A percentile compares a stretch with the other conserved stretches of the same genome.
These are phyloP conservation scores for Cosmorhoe ocellata DNA, from an alignment of 2,888 invertebrate species.

Conservation along the genomic window DNA sequence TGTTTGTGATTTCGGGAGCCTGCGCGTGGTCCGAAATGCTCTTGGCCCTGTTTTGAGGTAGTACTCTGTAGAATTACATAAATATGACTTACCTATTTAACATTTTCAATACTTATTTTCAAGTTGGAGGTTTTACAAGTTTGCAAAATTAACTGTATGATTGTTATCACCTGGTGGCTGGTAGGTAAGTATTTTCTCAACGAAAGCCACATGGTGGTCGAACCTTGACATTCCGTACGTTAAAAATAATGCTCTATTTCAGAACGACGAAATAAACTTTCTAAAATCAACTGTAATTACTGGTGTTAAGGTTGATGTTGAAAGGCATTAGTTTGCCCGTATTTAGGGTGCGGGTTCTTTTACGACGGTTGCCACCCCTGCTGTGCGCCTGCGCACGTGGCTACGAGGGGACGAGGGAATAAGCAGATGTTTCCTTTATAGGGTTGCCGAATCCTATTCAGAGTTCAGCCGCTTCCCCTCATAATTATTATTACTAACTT, in stretches of 20 bases:
- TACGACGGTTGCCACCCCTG: slow-evolving; percentile 72
- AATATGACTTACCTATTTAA: no score
- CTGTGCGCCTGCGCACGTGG: slow-evolving; percentile 74
- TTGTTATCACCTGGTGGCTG: slow-evolving; percentile 67
- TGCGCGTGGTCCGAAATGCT: no score
- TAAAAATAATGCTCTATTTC: slow-evolving; percentile 80
- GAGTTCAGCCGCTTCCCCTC: slow-evolving; percentile 26
- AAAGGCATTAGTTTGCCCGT: slow-evolving; percentile 49
- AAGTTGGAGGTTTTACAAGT: no score
- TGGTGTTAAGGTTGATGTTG: slow-evolving; percentile 49
- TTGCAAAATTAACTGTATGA: slow-evolving; percentile 7
- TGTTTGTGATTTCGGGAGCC: no score
- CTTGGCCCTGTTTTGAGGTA: no score
- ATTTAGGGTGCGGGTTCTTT: slow-evolving; percentile 73
- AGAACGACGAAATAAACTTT: slow-evolving; percentile 44
- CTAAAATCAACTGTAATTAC: slow-evolving; percentile 49
- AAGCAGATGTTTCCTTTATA: slow-evolving; percentile 70
- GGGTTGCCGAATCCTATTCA: slow-evolving; percentile 50
- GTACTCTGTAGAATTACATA: no score
- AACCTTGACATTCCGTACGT: slow-evolving; percentile 79
- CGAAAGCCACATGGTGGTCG: slow-evolving; percentile 70
- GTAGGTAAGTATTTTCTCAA: slow-evolving; percentile 58
- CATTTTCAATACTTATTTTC: no score
- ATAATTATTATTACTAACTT: slow-evolving; percentile 18
- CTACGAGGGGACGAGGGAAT: slow-evolving; percentile 51